Evolutionary conservation across 2,113 vertebrate genomes (phyloP).

Genomic region (Campylorhamphus procurvoides): DNA sequence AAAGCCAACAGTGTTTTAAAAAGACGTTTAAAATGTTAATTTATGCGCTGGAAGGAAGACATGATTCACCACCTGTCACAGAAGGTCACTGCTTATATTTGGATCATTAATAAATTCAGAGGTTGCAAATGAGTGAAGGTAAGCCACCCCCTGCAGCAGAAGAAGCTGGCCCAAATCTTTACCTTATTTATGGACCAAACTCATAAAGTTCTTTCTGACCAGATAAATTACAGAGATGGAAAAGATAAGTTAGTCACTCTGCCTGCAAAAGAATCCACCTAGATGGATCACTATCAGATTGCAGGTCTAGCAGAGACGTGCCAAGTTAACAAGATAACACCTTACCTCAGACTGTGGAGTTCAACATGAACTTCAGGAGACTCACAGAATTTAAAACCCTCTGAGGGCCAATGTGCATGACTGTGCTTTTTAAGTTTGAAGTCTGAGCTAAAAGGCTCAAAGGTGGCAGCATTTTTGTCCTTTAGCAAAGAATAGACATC

Average conservation of each 20-base stretch:
- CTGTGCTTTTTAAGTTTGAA: background rate
- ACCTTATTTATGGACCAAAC: background rate
- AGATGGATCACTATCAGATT: background rate
- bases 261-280: background rate
- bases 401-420: background rate
- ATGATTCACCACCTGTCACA: slow-evolving; percentile 43
- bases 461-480: background rate
- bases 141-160: background rate
- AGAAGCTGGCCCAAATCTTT: slow-evolving; percentile 21
- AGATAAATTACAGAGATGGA: background rate
- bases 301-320: background rate
- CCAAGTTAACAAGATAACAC: background rate
- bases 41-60: slow-evolving; percentile 29
- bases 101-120: slow-evolving; percentile 30
- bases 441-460: background rate
- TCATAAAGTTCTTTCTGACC: background rate
- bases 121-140: slow-evolving; percentile 1
- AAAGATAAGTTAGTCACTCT: background rate
- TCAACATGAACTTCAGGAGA: background rate
- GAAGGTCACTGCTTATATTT: slow-evolving; percentile 45
- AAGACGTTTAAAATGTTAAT: slow-evolving; percentile 50
- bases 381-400: background rate
- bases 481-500: background rate
- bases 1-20: slow-evolving; percentile 22
- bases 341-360: background rate